Conservation (phyloP, 2,113 vertebrate species). For the Sinocyclocheilus anophthalmus region DNA sequence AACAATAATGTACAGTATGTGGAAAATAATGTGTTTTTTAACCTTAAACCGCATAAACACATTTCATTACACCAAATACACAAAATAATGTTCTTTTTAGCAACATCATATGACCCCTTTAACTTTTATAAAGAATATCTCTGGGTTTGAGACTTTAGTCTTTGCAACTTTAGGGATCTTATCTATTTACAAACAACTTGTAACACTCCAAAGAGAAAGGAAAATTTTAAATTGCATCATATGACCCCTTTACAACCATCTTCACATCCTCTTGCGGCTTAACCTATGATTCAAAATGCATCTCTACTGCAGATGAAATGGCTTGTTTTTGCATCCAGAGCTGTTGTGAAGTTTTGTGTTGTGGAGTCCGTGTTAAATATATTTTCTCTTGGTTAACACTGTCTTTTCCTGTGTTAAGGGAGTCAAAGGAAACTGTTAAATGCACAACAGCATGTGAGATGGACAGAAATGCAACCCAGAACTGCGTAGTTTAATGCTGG, state of each 20-base stretch:
- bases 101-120: too few species aligned
- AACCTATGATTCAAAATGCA: background rate
- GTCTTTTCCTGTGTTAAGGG: slow-evolving; percentile 24
- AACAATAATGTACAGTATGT: too few species aligned
- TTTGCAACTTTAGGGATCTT: too few species aligned
- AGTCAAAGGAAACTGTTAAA: background rate
- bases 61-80: too few species aligned
- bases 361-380: background rate
- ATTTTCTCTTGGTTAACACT: background rate
- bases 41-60: too few species aligned
- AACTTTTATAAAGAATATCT: too few species aligned
- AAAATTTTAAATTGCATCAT: too few species aligned
- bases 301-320: background rate
- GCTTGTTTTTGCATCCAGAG: background rate
- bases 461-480: background rate
- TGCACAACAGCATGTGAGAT: slow-evolving; percentile 36
- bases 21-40: too few species aligned
- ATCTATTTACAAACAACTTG: too few species aligned
- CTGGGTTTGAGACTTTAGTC: too few species aligned
- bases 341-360: background rate
- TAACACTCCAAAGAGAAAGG: too few species aligned
- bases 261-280: background rate
- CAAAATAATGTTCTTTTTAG: too few species aligned
- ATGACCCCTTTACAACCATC: background rate
- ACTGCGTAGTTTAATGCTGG: background rate